Percentiles rank a stretch among this genome's conserved stretches.
Evolutionary conservation across 92 coral and sea anemone species (phyloP).

Genomic region (Palythoa grandis): DNA sequence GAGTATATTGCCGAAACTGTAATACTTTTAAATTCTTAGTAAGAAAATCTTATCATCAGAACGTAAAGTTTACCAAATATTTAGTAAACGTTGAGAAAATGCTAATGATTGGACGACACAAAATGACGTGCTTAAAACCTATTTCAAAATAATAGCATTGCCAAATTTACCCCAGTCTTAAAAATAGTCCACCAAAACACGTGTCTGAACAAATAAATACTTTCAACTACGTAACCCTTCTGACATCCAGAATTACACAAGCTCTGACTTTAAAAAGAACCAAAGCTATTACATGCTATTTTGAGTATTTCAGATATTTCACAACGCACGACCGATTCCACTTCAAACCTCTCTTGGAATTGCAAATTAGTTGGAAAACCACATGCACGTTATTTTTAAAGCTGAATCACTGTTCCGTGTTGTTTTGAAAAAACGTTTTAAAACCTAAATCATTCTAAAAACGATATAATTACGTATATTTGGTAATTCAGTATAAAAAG

Average conservation of each 20-base stretch:
- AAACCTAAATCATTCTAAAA: not conserved
- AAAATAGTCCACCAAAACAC: not conserved
- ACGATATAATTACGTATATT: not conserved
- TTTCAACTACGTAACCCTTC: not conserved
- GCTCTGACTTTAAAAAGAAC: not conserved
- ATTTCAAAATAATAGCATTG: not conserved
- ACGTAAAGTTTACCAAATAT: not conserved
- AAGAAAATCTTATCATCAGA: not conserved
- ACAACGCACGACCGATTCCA: slow-evolving; percentile 27
- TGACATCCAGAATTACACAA: not conserved
- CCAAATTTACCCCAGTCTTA: not conserved
- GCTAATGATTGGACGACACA: not conserved
- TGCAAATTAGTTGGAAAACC: slow-evolving; percentile 66
- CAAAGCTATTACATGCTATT: not conserved
- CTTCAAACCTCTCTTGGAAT: slow-evolving; percentile 40
- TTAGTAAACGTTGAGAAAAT: not conserved
- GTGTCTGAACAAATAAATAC: slow-evolving; percentile 16
- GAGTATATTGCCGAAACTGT: not conserved
- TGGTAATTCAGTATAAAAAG: not conserved
- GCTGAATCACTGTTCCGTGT: slow-evolving; percentile 3
- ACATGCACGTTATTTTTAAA: slow-evolving; percentile 47
- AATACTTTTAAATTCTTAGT: too few species aligned
- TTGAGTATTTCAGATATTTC: not conserved
- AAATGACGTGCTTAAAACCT: slow-evolving; percentile 10
- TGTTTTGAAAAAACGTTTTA: not conserved